These are phyloP conservation scores for Sporophila hypoxantha DNA, from an alignment of 2,113 vertebrate species.

Conservation along the genomic window DNA sequence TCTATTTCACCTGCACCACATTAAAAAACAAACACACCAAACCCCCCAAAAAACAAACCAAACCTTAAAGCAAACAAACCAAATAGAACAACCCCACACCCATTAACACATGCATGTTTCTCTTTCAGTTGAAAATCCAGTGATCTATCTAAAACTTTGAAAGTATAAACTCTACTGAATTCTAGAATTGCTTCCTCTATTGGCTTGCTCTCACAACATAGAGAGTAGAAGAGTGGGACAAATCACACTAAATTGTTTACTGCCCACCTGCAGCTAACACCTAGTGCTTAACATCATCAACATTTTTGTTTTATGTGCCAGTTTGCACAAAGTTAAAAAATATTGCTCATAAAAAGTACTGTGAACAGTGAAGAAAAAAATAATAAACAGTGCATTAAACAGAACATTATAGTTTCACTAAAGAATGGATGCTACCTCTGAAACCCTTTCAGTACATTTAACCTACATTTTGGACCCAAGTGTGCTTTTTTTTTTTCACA, in stretches of 20 bases:
- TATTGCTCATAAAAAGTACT: neutral
- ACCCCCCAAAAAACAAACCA: neutral
- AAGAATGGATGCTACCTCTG: neutral
- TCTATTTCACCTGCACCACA: neutral
- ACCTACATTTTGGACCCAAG: neutral
- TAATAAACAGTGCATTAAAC: neutral
- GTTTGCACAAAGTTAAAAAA: neutral
- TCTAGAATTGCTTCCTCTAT: neutral
- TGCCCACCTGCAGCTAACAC: neutral
- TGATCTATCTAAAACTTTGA: neutral
- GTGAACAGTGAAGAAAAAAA: conserved; percentile 13
- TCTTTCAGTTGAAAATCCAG: neutral
- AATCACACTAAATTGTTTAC: neutral
- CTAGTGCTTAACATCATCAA: neutral
- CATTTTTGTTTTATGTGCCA: neutral
- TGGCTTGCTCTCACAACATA: neutral
- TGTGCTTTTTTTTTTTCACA: neutral
- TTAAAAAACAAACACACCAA: neutral
- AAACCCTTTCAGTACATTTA: neutral
- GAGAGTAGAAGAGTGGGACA: neutral
- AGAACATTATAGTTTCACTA: neutral
- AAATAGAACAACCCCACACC: neutral
- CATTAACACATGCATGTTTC: neutral
- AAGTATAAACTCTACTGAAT: neutral
- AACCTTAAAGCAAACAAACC: neutral